Percentiles rank a stretch among this genome's conserved stretches.
These are phyloP conservation scores for Physeter macrocephalus DNA, from an alignment of 2,113 vertebrate species.

Conservation along the genomic window DNA sequence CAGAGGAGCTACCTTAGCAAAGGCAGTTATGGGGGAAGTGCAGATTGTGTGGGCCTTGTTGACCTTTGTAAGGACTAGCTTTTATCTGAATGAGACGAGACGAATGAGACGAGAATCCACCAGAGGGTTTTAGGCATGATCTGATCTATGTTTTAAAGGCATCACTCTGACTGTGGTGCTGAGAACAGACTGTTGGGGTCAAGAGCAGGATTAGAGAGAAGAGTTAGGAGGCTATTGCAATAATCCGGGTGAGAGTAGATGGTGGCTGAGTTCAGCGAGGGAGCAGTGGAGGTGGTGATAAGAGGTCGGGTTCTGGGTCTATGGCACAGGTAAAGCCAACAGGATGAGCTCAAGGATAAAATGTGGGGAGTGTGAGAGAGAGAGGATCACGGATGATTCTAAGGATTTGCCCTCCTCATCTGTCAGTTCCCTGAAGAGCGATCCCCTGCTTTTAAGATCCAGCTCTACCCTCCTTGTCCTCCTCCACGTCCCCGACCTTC, in stretches of 20 bases:
- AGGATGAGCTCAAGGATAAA: background rate
- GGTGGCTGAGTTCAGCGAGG: background rate
- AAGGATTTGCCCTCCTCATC: background rate
- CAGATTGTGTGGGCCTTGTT: background rate
- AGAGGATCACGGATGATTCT: background rate
- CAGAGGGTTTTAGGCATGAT: background rate
- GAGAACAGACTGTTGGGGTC: background rate
- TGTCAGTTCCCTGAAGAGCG: background rate
- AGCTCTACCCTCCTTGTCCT: background rate
- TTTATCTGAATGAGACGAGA: conserved; percentile 23
- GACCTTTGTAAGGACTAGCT: background rate
- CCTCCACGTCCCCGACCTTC: background rate
- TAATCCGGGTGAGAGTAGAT: background rate
- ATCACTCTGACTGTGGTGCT: background rate
- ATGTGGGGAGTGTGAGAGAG: background rate
- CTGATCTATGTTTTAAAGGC: conserved; percentile 22
- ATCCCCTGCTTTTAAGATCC: background rate
- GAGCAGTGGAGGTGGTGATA: background rate
- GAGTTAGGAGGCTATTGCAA: background rate
- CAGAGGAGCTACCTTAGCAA: background rate
- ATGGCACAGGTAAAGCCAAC: background rate
- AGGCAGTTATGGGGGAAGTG: background rate
- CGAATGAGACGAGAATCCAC: background rate
- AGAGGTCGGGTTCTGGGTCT: background rate
- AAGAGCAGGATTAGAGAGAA: background rate